A percentile compares a stretch with the other conserved stretches of the same genome.
These are phyloP conservation scores for Epinotia brunnichana DNA, from an alignment of 2,888 invertebrate genomes.

Conservation along the genomic window DNA sequence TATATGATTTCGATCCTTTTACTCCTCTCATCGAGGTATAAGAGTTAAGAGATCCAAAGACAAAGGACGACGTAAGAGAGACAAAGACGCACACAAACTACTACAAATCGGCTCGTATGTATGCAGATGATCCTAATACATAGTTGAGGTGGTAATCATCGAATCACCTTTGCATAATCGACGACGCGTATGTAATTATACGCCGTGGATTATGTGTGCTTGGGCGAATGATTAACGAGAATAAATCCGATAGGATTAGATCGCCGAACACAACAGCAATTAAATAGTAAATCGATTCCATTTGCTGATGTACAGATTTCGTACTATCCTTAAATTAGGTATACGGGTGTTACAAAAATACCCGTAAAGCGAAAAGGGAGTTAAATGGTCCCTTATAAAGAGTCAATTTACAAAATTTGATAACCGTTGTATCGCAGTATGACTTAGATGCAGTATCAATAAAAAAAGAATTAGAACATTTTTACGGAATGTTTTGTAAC, in stretches of 20 bases:
- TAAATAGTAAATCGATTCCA: background rate
- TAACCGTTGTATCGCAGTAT: too few relatives aligned
- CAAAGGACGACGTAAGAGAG: too few relatives aligned
- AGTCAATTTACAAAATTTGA: too few relatives aligned
- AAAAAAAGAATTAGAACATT: too few relatives aligned
- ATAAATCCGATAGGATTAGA: slow-evolving; percentile 52
- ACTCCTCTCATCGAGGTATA: background rate
- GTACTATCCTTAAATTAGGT: too few relatives aligned
- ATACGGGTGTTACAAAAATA: too few relatives aligned
- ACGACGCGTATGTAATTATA: slow-evolving; percentile 62
- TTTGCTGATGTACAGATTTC: background rate
- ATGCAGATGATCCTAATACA: slow-evolving; percentile 38
- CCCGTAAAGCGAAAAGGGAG: too few relatives aligned
- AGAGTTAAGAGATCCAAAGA: background rate
- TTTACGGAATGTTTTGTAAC: too few relatives aligned
- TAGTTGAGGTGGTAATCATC: slow-evolving; percentile 53
- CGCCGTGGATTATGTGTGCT: slow-evolving; percentile 53
- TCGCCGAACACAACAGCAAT: slow-evolving; percentile 11
- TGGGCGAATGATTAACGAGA: slow-evolving; percentile 58
- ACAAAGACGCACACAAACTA: slow-evolving; percentile 7
- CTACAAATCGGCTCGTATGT: background rate
- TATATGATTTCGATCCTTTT: background rate
- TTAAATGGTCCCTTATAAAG: too few relatives aligned
- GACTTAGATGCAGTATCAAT: too few relatives aligned
- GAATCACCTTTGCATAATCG: slow-evolving; percentile 65